Base-by-base conservation (phyloP, 2,888 invertebrate species). In the Thalpophila matura region DNA sequence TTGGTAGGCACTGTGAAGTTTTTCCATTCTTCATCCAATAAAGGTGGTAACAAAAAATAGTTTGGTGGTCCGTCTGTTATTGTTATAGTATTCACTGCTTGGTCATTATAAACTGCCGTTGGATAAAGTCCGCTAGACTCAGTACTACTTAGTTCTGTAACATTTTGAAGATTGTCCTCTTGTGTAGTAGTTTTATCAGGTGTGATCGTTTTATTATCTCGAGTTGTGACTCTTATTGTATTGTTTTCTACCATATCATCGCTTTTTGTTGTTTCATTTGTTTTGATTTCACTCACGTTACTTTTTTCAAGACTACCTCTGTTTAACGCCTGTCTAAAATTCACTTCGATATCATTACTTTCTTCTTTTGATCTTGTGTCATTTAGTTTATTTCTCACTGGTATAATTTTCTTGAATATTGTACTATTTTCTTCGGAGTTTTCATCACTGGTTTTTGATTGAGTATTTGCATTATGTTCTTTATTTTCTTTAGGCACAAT, bases 1-100 rank as follows among this genome's bases (percentile, higher is more conserved):
- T 79, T 65, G 18, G 70, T 63, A 56, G 64, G 78, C 54, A 65
- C 63, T 53, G 78, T 84, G 69, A 87, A 86, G 50, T 86, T 86
- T 61, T 84, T 74, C 86, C 84, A 82, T 66, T 75, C 74, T 20
- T 82, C 76, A 26, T 85, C 77, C 18, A 38, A 27, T 40, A 59
- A 49, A 27, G 85, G 81, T 6, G 83, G 73, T 22, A 79, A 47
- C 12, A 75, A 61, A 42, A 71, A 68, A 6, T 63, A 61, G 22
- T 77, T 53, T 14, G 66, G 57, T 12, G 35, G 53, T 26, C 42
- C 45, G 0, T 54, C 54, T 49, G 74, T 63, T 35, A 66, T 54
- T 27, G 59, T 62, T 54, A 73, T 46, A 51, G 66, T 60, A 24
- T 79, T 62, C 27, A 67, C 38, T 14, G 22, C 62, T 64, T 74